A percentile compares a stretch with the other conserved stretches of the same genome.
These are phyloP conservation scores for Desmophyllum pertusum DNA, from an alignment of 92 coral and sea anemone species.

Conservation along the genomic window DNA sequence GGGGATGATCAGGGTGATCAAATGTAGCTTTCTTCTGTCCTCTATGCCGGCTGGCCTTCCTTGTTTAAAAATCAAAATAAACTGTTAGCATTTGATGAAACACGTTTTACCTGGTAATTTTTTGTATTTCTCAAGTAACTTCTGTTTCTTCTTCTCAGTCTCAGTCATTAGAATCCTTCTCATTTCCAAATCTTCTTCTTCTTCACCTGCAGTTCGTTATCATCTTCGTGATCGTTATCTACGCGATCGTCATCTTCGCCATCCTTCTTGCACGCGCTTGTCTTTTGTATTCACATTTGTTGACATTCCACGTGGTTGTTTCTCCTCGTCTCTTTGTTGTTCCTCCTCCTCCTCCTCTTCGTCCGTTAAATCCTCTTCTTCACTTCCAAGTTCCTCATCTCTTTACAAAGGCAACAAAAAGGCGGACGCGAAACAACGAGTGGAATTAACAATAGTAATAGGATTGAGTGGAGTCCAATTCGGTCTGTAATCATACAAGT, in stretches of 20 bases:
- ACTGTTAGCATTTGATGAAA: background rate
- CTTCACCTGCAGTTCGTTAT: constrained; percentile 16
- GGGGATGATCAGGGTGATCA: too few relatives aligned
- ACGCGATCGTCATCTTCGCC: background rate
- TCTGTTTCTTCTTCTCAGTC: constrained; percentile 11
- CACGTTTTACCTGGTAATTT: constrained; percentile 9
- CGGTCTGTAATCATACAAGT: too few relatives aligned
- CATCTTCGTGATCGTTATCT: constrained; percentile 12
- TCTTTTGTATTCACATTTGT: background rate
- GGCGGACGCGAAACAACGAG: too few relatives aligned
- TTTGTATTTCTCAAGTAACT: constrained; percentile 7
- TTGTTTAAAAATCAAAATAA: background rate
- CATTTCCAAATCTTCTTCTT: constrained; percentile 33
- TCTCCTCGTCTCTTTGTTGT: background rate
- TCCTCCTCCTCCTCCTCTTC: constrained; percentile 31
- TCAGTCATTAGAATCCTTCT: background rate
- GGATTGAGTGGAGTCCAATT: too few relatives aligned
- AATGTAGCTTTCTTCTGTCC: too few relatives aligned
- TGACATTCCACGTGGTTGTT: background rate
- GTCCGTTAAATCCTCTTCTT: constrained; percentile 9
- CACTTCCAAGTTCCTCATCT: constrained; percentile 10
- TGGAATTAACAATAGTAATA: too few relatives aligned
- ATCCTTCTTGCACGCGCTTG: background rate
- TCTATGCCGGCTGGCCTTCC: too few relatives aligned
- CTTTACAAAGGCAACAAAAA: background rate